A percentile compares a stretch with the other conserved stretches of the same genome.
phyloP scores from a whole-genome alignment of 64 coral and sea anemone species.

The Trachythela sp. region DNA sequence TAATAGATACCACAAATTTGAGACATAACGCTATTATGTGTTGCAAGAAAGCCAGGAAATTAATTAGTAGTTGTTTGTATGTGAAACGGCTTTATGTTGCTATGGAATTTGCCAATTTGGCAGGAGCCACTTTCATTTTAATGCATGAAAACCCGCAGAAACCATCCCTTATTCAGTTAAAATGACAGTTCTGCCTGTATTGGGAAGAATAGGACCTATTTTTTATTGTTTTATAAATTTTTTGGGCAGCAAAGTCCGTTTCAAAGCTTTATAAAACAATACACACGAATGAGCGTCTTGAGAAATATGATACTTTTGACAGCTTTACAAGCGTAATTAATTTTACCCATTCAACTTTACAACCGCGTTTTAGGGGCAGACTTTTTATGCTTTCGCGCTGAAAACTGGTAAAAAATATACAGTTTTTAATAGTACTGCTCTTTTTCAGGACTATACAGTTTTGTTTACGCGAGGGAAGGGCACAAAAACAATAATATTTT shows the following conservation, averaged over 20 bases:
- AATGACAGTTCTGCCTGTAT: not conserved
- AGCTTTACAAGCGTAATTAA: not conserved
- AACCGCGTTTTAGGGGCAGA: not conserved
- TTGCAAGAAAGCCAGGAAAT: not conserved
- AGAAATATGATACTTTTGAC: not conserved
- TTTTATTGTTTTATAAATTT: not conserved
- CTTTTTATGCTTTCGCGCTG: not conserved
- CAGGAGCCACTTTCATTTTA: not conserved
- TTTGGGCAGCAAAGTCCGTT: not conserved
- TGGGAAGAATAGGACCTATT: not conserved
- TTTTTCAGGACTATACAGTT: not conserved
- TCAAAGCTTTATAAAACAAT: not conserved
- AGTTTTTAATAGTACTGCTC: not conserved
- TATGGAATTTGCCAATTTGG: not conserved
- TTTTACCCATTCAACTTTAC: not conserved
- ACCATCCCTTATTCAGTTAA: not conserved
- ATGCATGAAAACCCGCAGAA: not conserved
- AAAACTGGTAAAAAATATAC: not conserved
- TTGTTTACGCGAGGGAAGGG: not conserved
- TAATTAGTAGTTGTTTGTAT: not conserved
- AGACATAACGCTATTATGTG: too few relatives aligned
- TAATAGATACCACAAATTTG: too few relatives aligned
- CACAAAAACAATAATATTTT: not conserved
- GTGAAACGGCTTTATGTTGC: not conserved
- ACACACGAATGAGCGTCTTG: not conserved